Evolutionary conservation across 2,888 invertebrate species (phyloP), one percentile per base, ranked within the genome.

Genomic region (Cantharis rustica): DNA sequence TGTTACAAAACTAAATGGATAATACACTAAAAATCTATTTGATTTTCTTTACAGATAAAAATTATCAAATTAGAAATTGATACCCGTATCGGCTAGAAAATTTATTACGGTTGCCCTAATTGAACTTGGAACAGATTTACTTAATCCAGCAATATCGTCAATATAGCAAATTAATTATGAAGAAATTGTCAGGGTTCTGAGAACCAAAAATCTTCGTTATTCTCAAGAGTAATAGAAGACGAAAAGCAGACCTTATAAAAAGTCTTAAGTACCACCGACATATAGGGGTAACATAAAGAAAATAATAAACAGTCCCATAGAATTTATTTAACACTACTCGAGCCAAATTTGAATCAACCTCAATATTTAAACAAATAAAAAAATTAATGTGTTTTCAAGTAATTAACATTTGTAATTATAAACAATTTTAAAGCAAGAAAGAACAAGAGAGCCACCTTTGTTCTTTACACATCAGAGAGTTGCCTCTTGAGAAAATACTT

Each of bases 211-310:
- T 75, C 23, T 27, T 26, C 68, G 16, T 47, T 73, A 69, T 79
- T 80, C 80, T 75, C 79, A 76, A 76, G 80, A 76, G 80, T 76
- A 75, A 13, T 31, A 47, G 23, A 71, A 79, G 78, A 80, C 78
- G 75, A 73, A 80, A 79, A 79, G 74, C 78, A 80, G 79, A 68
- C 74, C 77, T 69, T 71, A 71, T n/a, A 69, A 75, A 76, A 79
- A 77, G 73, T 75, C 76, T 77, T 76, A 73, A 79, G 79, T 79
- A 71, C 72, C 68, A 71, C 72, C 68, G 27, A 61, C 61, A 73
- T 47, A 47, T 63, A 63, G 74, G 79, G 75, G 72, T 68, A 68
- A 73, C 69, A 75, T 71, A 71, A 71, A 75, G 70, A 64, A 47
- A 69, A 70, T 75, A 73, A 73, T 69, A 63, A 64, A 23, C 61